Conservation (phyloP, 2,113 vertebrate genomes). For the Seriola rivoliana region DNA sequence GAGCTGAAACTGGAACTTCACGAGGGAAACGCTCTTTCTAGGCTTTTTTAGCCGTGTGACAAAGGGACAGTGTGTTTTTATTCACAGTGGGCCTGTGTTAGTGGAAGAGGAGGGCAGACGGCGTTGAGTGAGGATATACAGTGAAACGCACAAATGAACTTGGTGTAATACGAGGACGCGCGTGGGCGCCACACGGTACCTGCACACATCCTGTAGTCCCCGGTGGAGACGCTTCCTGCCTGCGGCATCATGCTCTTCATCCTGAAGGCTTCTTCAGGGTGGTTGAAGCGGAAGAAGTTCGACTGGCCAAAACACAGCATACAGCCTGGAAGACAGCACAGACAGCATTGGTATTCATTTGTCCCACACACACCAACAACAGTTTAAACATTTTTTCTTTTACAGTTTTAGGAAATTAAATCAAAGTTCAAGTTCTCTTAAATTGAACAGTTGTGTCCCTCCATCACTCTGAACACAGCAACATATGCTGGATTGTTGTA, state of each 20-base stretch:
- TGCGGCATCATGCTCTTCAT: conserved; percentile 96
- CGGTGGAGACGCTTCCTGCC: conserved; percentile 63
- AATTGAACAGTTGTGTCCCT: too few species aligned
- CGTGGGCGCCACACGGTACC: conserved; percentile 16
- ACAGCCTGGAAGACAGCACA: conserved; percentile 85
- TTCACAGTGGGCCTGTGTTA: conserved; percentile 10
- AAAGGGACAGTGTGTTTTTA: conserved; percentile 36
- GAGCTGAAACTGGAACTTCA: conserved; percentile 27
- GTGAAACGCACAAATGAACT: background rate
- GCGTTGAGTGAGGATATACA: conserved; percentile 3
- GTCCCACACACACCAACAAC: background rate
- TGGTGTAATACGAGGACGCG: background rate
- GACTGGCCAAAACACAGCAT: conserved; percentile 97
- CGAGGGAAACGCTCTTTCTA: background rate
- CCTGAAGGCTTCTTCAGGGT: conserved; percentile 95
- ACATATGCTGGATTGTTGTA: too few species aligned
- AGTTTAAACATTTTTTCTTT: too few species aligned
- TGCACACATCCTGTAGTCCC: conserved; percentile 72
- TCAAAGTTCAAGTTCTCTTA: too few species aligned
- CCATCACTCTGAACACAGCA: too few species aligned
- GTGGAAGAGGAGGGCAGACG: background rate
- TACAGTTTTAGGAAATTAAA: too few species aligned
- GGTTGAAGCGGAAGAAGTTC: conserved; percentile 95
- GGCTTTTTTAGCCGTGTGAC: conserved; percentile 31
- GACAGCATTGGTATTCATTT: background rate